Conservation (phyloP, 2,888 invertebrate species). For the Aromia moschata region DNA sequence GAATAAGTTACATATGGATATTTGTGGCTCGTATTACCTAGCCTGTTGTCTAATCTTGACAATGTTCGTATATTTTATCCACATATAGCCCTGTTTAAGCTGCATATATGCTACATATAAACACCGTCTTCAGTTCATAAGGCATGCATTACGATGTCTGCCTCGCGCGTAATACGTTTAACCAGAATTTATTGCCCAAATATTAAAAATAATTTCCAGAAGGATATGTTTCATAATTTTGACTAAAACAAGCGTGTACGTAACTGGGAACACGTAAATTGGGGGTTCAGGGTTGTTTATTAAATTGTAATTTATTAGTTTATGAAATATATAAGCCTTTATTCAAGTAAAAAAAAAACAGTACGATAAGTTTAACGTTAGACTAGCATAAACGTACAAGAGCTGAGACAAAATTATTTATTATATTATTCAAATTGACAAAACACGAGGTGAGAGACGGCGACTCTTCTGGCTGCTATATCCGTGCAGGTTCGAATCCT, state of each 20-base stretch:
- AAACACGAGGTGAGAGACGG: too few relatives aligned
- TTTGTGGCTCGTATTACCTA: neutral
- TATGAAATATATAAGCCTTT: too few relatives aligned
- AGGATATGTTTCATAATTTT: neutral
- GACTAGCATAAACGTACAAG: too few relatives aligned
- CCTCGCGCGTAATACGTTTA: neutral
- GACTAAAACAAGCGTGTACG: neutral
- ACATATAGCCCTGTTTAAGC: neutral
- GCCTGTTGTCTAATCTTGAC: neutral
- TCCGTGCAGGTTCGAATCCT: too few relatives aligned
- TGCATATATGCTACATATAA: neutral
- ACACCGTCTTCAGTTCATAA: neutral
- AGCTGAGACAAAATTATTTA: too few relatives aligned
- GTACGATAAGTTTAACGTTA: too few relatives aligned
- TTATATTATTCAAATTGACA: too few relatives aligned
- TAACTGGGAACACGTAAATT: too few relatives aligned
- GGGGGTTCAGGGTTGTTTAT: too few relatives aligned
- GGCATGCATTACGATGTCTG: neutral
- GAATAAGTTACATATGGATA: neutral
- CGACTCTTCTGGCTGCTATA: too few relatives aligned
- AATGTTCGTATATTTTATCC: neutral
- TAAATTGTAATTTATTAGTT: too few relatives aligned
- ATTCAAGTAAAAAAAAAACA: too few relatives aligned
- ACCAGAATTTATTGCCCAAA: neutral
- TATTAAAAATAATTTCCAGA: neutral